Evolutionary conservation across 1,140 invertebrate genomes (phyloP), one percentile per base, ranked within the genome.

Genomic region (Drepana arcuata): DNA sequence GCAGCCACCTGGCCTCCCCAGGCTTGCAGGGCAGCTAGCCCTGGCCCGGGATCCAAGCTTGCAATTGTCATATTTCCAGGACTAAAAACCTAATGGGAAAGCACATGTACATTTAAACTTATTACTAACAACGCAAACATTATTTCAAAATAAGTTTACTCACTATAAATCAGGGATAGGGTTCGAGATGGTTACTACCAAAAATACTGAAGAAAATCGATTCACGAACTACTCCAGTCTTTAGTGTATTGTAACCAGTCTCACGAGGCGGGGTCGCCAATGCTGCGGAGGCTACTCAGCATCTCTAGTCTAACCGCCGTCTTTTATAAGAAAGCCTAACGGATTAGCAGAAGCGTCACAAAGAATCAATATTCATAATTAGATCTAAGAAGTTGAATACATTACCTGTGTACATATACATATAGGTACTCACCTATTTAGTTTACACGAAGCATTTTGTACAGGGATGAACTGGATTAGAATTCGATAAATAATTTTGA

Each of bases 181-280:
- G 52, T n/a, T 39, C 51, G 72, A 78, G 70, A 70, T 72, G 74
- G 74, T 74, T 77, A 70, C 56, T 65, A 71, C 55, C n/a, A 74
- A 72, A 70, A 82, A 73, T 74, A 83, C 83, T 84, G 83, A 84
- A 84, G 83, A 82, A 84, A 84, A 84, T 83, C 83, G 75, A 57
- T 61, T 42, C 41, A 75, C 78, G 82, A 84, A 84, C 82, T 84
- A 84, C 82, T 84, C 70, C 82, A 84, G 82, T 72, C 72, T 72
- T 77, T 65, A 69, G 50, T 73, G 55, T 66, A 59, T 44, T 64
- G 60, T 68, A 74, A 73, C 73, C 75, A 55, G 72, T 69, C 77
- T 58, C 74, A 48, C 42, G 34, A 53, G 63, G 63, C 58, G 52
- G 58, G 63, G 32, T 55, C 60, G 67, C 62, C 61, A 45, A 66